Base-by-base conservation (phyloP, 53 echinoderm and acorn worm species). In the Temnopleurus reevesii region DNA sequence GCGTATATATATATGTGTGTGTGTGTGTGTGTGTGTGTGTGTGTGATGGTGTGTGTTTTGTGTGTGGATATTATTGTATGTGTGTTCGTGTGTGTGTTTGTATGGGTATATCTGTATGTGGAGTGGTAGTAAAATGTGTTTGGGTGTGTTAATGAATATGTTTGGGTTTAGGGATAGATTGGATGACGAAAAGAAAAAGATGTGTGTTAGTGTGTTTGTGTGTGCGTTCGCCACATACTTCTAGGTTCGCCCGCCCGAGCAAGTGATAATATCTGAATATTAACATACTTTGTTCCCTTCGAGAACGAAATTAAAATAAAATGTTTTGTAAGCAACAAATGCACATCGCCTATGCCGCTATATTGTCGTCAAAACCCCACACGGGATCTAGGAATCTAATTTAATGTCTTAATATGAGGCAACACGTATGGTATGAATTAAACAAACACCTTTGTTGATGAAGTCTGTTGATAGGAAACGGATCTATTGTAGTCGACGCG, bases 381-480 rank as follows among this genome's bases (percentile, higher is more conserved):
- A 21, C n/a, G 41, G 30, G 41, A 13, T 41, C n/a, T 71, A 41
- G 19, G 71, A 38, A 71, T 71, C 71, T 71, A 71, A 71, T 71
- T 38, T 71, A 41, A 71, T 41, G 41, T 71, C 71, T 71, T 71
- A n/a, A 71, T 71, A 71, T 71, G 71, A 71, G 71, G 43, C 15
- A 79, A 79, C 51, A 79, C 79, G 79, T 79, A 79, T 28, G 28
- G 49, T 79, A 79, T 79, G 49, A 49, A 46, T 79, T 79, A 49
- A 49, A 46, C 79, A 79, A 79, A 79, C 79, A 79, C 49, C 46
- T 49, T 46, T 79, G 79, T 79, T 79, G 79, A 79, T 79, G 79
- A 49, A 79, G 79, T 49, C 49, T 79, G n/a, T 4, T 71, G 79
- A 79, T 46, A 49, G 28, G 46, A 79, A 79, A 25, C 27, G 49